Evolutionary conservation across 2,797 vertebrate species (phyloP).

Genomic region (Anabas testudineus): DNA sequence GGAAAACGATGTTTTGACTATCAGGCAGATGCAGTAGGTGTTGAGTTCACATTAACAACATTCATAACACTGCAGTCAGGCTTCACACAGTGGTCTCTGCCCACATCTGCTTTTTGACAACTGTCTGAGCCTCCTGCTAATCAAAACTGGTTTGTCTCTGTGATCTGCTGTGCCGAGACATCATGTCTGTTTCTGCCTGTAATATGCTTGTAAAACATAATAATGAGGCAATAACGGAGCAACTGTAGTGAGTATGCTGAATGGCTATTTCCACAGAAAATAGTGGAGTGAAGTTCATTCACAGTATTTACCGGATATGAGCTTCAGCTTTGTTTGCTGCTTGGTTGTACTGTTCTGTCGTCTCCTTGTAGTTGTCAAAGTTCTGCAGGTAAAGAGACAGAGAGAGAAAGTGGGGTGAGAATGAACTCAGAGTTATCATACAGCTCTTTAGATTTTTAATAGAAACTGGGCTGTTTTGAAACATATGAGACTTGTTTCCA

Average conservation of each 20-base stretch:
- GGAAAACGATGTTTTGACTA: slow-evolving; percentile 25
- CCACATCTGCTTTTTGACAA: slow-evolving; percentile 37
- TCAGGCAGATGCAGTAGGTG: slow-evolving; percentile 18
- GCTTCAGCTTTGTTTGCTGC: slow-evolving; percentile 88
- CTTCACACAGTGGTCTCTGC: slow-evolving; percentile 30
- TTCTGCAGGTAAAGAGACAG: slow-evolving; percentile 81
- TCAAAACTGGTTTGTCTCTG: background rate
- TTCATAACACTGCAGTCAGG: slow-evolving; percentile 20
- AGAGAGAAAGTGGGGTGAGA: slow-evolving; percentile 13
- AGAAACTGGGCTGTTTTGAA: slow-evolving; percentile 14
- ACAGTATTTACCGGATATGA: slow-evolving; percentile 86
- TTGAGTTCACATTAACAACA: slow-evolving; percentile 31
- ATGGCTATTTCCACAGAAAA: slow-evolving; percentile 21
- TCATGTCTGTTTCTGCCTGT: background rate
- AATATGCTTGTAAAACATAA: slow-evolving; percentile 2
- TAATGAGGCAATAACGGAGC: background rate
- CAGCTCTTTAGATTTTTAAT: slow-evolving; percentile 13
- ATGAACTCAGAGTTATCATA: slow-evolving; percentile 13
- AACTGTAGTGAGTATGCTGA: background rate
- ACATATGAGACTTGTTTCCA: slow-evolving; percentile 20
- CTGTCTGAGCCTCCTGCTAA: background rate
- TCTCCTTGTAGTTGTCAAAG: slow-evolving; percentile 89
- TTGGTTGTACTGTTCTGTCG: slow-evolving; percentile 88
- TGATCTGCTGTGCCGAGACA: background rate
- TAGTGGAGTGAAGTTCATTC: slow-evolving; percentile 16